Conservation (phyloP, 2,888 invertebrate genomes). For the Dastarcus helophoroides region DNA sequence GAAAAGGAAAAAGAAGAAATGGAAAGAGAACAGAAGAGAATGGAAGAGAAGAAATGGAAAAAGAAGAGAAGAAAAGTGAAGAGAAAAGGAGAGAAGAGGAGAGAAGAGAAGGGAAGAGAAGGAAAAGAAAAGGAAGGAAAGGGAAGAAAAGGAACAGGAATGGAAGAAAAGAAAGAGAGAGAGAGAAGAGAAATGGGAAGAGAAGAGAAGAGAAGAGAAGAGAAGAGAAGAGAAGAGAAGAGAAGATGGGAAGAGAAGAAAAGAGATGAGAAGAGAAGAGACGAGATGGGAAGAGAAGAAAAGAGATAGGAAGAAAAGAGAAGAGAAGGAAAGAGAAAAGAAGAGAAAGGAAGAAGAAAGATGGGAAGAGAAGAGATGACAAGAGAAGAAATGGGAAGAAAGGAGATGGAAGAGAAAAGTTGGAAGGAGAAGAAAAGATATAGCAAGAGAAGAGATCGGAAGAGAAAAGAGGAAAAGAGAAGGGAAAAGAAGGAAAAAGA, state of each 20-base stretch:
- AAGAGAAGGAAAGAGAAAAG: conserved; percentile 2
- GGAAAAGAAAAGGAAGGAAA: conserved; percentile 1
- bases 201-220: neutral
- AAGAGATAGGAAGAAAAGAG: too few species aligned
- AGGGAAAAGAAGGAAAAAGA: neutral
- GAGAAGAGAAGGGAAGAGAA: neutral
- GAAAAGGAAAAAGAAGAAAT: neutral
- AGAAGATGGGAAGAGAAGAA: too few species aligned
- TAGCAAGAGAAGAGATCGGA: neutral
- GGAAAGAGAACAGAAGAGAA: too few species aligned
- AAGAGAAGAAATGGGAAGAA: too few species aligned
- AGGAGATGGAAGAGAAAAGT: too few species aligned
- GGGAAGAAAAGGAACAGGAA: too few species aligned
- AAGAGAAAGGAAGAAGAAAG: too few species aligned
- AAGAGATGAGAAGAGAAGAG: too few species aligned
- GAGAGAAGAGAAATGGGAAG: too few species aligned
- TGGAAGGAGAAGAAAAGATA: conserved; percentile 1
- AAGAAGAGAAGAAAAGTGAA: conserved; percentile 4
- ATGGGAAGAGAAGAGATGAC: too few species aligned
- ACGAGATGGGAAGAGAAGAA: conserved; percentile 1
- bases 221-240: conserved; percentile 1
- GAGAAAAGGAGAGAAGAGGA: conserved; percentile 3
- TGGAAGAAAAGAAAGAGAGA: too few species aligned
- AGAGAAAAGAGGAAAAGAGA: conserved; percentile 3
- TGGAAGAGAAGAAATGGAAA: too few species aligned